phyloP scores from a whole-genome alignment of 1,140 invertebrate genomes.

The Cecropterus lyciades region DNA sequence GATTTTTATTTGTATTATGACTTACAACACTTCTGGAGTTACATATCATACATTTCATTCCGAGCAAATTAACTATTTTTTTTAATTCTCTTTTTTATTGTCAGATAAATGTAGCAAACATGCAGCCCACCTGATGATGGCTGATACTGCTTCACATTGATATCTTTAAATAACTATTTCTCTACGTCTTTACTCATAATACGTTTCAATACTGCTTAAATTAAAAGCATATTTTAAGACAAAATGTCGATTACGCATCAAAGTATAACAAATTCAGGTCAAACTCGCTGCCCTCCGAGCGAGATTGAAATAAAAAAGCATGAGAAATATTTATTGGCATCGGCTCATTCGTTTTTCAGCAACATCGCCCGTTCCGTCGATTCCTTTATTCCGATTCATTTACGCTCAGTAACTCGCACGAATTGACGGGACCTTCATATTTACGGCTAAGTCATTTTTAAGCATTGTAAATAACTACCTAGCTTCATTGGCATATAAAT shows the following conservation, averaged over 20 bases:
- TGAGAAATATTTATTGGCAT: slow-evolving; percentile 26
- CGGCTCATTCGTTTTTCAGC: slow-evolving; percentile 35
- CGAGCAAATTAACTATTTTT: no score
- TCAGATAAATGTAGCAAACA: no score
- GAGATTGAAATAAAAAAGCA: slow-evolving; percentile 23
- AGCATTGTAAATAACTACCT: background rate
- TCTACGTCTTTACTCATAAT: no score
- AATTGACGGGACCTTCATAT: slow-evolving; percentile 22
- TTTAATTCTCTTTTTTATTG: no score
- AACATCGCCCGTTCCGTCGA: slow-evolving; percentile 24
- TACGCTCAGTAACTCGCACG: slow-evolving; percentile 16
- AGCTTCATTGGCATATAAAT: no score
- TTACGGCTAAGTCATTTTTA: background rate
- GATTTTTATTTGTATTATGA: no score
- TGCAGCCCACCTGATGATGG: no score
- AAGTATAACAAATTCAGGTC: slow-evolving; percentile 17
- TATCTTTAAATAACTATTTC: no score
- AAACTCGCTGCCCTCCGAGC: slow-evolving; percentile 8
- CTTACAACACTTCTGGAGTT: no score
- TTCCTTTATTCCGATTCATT: slow-evolving; percentile 26
- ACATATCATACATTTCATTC: no score
- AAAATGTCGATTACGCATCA: slow-evolving; percentile 20
- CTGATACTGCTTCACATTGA: no score
- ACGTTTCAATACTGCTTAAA: no score
- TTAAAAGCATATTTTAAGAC: background rate